Conservation (phyloP, 2,113 vertebrate species). For the Planiliza haematocheilus region DNA sequence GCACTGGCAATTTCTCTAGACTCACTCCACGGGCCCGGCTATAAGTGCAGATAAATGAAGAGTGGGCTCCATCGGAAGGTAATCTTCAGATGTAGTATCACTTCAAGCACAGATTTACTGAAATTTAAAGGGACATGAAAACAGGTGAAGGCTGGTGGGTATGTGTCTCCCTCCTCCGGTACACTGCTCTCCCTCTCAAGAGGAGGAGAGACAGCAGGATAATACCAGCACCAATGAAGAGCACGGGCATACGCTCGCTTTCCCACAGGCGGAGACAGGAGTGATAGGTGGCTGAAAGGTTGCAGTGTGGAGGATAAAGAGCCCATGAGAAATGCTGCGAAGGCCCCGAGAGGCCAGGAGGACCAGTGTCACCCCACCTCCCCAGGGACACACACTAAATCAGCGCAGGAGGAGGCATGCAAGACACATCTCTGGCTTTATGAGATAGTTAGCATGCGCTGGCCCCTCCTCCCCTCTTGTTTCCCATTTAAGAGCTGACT, state of each 20-base stretch:
- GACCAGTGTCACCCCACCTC: conserved; percentile 46
- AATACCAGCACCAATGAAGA: conserved; percentile 26
- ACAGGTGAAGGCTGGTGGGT: conserved; percentile 37
- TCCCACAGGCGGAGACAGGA: conserved; percentile 27
- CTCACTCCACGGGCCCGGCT: conserved; percentile 30
- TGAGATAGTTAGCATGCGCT: conserved; percentile 87
- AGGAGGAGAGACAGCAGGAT: conserved; percentile 42
- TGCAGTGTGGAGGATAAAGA: conserved; percentile 42
- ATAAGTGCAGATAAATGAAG: conserved; percentile 43
- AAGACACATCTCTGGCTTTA: conserved; percentile 82
- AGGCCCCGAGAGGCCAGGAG: conserved; percentile 49
- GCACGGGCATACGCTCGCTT: conserved; percentile 17
- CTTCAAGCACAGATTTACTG: conserved; percentile 10
- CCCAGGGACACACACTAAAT: conserved; percentile 71
- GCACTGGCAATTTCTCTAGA: conserved; percentile 43
- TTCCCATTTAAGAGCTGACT: conserved; percentile 92
- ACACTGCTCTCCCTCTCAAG: neutral
- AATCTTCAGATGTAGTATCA: conserved; percentile 40
- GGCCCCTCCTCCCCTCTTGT: conserved; percentile 83
- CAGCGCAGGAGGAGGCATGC: conserved; percentile 53
- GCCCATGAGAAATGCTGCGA: conserved; percentile 43
- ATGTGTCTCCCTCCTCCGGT: neutral
- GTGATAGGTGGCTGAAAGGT: conserved; percentile 36
- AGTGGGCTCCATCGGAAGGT: conserved; percentile 22
- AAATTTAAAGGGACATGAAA: conserved; percentile 43